These are phyloP conservation scores for Azorinus chamasolen DNA, from an alignment of 2,888 invertebrate species.

Conservation along the genomic window DNA sequence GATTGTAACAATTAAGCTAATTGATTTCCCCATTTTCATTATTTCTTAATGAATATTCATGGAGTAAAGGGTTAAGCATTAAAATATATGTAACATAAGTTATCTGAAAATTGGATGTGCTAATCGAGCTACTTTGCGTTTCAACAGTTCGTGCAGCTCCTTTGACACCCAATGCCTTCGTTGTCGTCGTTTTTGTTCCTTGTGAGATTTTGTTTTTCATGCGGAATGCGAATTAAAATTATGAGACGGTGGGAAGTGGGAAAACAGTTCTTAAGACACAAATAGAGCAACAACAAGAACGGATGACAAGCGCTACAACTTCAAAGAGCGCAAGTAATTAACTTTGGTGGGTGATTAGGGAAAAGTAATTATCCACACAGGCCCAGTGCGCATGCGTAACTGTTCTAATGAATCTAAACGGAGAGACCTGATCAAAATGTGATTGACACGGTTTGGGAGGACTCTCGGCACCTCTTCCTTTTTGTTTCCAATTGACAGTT, in stretches of 20 bases:
- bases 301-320: conserved; percentile 29
- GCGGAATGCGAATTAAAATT: not conserved
- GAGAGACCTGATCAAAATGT: conserved; percentile 49
- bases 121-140: too few relatives aligned
- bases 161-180: too few relatives aligned
- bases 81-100: too few relatives aligned
- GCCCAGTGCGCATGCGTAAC: conserved; percentile 61
- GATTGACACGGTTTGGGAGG: conserved; percentile 19
- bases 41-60: too few relatives aligned
- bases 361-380: conserved; percentile 59
- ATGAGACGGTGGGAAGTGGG: not conserved
- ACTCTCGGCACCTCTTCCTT: too few relatives aligned
- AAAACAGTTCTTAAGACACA: conserved; percentile 10
- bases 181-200: too few relatives aligned
- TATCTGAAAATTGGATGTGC: too few relatives aligned
- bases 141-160: too few relatives aligned
- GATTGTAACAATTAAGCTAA: too few relatives aligned
- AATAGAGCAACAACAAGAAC: conserved; percentile 42
- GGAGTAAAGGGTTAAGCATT: too few relatives aligned
- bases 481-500: too few relatives aligned
- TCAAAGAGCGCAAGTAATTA: conserved; percentile 58
- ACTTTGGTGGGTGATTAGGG: conserved; percentile 60
- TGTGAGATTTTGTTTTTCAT: conserved; percentile 1
- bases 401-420: conserved; percentile 56
- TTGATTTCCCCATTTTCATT: too few relatives aligned